A percentile compares a stretch with the other conserved stretches of the same genome.
Conservation (phyloP, 2,888 invertebrate genomes). For the Tachina grossa region DNA sequence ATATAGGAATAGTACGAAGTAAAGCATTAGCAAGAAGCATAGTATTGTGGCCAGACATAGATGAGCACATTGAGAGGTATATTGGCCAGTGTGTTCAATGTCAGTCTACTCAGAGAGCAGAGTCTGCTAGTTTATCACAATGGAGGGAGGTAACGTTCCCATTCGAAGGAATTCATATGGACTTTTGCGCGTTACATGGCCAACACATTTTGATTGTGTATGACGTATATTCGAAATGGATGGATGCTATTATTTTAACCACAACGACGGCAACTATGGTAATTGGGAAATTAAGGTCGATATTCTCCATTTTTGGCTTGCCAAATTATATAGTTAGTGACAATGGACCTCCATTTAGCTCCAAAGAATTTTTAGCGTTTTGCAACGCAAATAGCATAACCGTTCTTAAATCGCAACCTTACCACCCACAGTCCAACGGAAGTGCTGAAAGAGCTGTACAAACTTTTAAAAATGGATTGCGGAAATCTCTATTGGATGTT, state of each 20-base stretch:
- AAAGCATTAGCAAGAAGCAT: slow-evolving; percentile 75
- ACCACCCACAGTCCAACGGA: too few relatives aligned
- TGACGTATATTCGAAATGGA: slow-evolving; percentile 54
- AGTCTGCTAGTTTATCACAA: slow-evolving; percentile 31
- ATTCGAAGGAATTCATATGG: slow-evolving; percentile 64
- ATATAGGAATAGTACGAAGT: slow-evolving; percentile 76
- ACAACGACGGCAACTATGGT: slow-evolving; percentile 39
- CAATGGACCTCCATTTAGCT: too few relatives aligned
- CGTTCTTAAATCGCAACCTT: too few relatives aligned
- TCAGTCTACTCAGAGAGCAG: slow-evolving; percentile 17
- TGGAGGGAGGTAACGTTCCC: slow-evolving; percentile 39
- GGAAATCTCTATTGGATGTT: too few relatives aligned
- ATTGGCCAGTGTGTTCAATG: slow-evolving; percentile 70
- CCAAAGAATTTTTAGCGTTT: too few relatives aligned
- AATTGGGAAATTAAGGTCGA: too few relatives aligned
- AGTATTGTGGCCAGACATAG: slow-evolving; percentile 76
- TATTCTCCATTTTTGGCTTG: too few relatives aligned
- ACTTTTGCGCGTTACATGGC: slow-evolving; percentile 42
- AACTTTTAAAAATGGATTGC: too few relatives aligned
- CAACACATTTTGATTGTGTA: slow-evolving; percentile 41
- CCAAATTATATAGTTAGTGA: too few relatives aligned
- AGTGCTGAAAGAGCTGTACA: too few relatives aligned
- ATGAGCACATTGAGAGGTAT: too few relatives aligned
- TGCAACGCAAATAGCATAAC: too few relatives aligned
- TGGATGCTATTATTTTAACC: slow-evolving; percentile 38